These are phyloP conservation scores for Eretmochelys imbricata DNA, from an alignment of 2,113 vertebrate genomes.

Conservation along the genomic window DNA sequence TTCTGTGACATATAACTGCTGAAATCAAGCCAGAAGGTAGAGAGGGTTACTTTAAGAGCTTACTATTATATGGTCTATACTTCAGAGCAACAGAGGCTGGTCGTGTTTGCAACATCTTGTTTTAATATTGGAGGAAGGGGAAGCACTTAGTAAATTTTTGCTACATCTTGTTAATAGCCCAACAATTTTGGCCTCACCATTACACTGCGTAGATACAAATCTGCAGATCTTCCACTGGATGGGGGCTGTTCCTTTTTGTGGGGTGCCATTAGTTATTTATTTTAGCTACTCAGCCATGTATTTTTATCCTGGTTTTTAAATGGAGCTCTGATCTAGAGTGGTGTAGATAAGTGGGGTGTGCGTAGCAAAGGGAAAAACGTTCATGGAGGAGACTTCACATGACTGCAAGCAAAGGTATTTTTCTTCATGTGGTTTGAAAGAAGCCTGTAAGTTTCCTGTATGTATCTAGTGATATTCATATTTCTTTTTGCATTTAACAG, in stretches of 20 bases:
- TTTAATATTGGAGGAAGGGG: neutral
- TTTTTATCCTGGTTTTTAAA: neutral
- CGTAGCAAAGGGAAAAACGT: neutral
- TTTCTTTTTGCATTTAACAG: conserved; percentile 69
- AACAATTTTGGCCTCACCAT: neutral
- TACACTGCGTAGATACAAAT: neutral
- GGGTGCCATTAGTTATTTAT: neutral
- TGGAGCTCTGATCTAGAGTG: neutral
- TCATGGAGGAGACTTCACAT: neutral
- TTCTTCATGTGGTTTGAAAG: neutral
- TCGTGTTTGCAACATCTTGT: neutral
- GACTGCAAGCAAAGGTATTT: neutral
- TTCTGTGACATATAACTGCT: neutral
- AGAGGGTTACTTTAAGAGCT: neutral
- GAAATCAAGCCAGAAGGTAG: neutral
- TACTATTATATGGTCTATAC: neutral
- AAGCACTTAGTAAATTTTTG: neutral
- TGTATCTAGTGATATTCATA: neutral
- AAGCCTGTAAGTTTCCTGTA: neutral
- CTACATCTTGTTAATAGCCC: neutral
- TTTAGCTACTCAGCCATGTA: neutral
- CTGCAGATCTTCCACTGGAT: rapidly evolving
- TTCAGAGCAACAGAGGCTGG: rapidly evolving
- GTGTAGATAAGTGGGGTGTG: neutral
- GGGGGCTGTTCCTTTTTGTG: neutral